These are phyloP conservation scores for Fulica atra DNA, from an alignment of 2,113 vertebrate species.

Conservation along the genomic window DNA sequence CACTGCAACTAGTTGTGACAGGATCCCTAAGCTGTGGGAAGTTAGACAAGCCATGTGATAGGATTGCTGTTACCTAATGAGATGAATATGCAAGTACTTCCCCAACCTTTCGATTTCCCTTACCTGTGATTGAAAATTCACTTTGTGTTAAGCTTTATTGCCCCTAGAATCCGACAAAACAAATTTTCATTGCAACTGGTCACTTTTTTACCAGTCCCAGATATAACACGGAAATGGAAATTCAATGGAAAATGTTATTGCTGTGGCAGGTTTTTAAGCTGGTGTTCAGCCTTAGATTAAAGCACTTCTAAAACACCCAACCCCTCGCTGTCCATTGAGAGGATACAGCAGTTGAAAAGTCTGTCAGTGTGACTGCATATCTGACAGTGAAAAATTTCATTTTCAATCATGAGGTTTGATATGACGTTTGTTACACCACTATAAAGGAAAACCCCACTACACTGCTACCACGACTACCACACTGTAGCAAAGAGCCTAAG, in stretches of 20 bases:
- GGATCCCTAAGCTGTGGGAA: not conserved
- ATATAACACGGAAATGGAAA: not conserved
- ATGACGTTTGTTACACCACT: not conserved
- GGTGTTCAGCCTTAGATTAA: not conserved
- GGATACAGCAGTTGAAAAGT: not conserved
- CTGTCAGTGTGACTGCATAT: not conserved
- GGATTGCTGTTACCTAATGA: conserved; percentile 30
- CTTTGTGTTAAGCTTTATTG: not conserved
- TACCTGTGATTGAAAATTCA: not conserved
- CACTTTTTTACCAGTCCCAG: not conserved
- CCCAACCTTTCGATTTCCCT: not conserved
- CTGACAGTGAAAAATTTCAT: not conserved
- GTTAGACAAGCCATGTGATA: not conserved
- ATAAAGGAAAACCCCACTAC: not conserved
- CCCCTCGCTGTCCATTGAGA: not conserved
- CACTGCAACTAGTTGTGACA: conserved; percentile 41
- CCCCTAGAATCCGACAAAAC: not conserved
- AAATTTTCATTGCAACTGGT: not conserved
- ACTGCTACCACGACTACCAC: not conserved
- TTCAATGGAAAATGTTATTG: not conserved
- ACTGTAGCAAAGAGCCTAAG: not conserved
- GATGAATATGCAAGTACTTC: conserved; percentile 29
- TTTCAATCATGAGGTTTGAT: not conserved
- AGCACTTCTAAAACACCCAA: not conserved
- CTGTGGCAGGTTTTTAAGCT: not conserved